Conservation (phyloP, 2,797 vertebrate genomes). For the Manis crassicaudata region DNA sequence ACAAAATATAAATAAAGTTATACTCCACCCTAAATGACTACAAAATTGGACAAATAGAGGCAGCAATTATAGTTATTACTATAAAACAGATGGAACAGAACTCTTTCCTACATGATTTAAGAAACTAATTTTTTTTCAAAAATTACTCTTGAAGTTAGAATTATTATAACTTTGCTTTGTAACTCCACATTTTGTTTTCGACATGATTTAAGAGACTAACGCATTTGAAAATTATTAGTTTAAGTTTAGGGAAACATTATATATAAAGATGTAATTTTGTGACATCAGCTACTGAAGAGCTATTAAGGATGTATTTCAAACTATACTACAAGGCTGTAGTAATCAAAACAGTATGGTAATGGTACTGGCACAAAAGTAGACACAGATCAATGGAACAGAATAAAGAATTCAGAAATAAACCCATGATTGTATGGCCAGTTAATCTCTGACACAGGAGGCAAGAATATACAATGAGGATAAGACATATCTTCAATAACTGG, state of each 20-base stretch:
- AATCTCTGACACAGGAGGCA: neutral
- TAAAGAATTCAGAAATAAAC: neutral
- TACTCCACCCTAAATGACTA: neutral
- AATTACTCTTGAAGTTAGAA: neutral
- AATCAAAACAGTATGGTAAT: neutral
- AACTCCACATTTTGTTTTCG: neutral
- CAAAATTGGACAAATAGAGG: neutral
- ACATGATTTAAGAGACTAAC: neutral
- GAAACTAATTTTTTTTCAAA: neutral
- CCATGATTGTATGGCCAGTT: neutral
- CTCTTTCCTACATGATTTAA: neutral
- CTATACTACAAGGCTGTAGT: neutral
- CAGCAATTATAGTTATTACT: neutral
- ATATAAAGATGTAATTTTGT: neutral
- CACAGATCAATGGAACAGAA: neutral
- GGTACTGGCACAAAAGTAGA: neutral
- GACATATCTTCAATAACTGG: neutral
- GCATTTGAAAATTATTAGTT: neutral
- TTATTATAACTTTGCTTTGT: neutral
- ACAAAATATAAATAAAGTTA: neutral
- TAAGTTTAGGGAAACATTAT: neutral
- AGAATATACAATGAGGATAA: neutral
- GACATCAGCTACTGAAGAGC: neutral
- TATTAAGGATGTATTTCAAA: neutral
- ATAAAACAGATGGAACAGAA: neutral